A percentile compares a stretch with the other conserved stretches of the same genome.
Conservation (phyloP, 1,140 invertebrate genomes). For the Calliphora vicina region DNA sequence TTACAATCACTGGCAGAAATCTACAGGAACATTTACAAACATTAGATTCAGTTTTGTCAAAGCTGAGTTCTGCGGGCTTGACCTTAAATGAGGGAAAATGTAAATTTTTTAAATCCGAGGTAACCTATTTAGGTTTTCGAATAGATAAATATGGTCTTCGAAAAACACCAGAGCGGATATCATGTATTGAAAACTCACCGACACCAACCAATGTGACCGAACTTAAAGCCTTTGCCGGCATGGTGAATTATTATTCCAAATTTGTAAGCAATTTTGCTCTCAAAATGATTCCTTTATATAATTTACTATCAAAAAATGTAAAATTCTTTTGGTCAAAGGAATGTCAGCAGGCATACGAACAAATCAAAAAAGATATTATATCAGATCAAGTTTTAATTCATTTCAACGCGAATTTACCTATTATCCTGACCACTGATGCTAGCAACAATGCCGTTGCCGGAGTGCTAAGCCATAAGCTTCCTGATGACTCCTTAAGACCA, state of each 20-base stretch:
- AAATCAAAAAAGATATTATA: conserved; percentile 32
- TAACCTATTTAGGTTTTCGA: conserved; percentile 50
- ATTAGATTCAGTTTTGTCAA: conserved; percentile 20
- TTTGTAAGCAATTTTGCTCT: conserved; percentile 55
- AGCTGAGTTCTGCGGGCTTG: conserved; percentile 36
- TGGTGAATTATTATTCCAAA: conserved; percentile 54
- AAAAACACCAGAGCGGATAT: conserved; percentile 41
- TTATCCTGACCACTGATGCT: conserved; percentile 42
- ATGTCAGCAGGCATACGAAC: conserved; percentile 29
- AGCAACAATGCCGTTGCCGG: no score
- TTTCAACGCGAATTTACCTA: conserved; percentile 37
- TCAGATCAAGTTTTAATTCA: conserved; percentile 39
- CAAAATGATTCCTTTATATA: conserved; percentile 52
- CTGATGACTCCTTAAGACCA: no score
- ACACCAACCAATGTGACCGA: conserved; percentile 44
- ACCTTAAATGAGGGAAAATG: conserved; percentile 51
- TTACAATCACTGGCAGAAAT: conserved; percentile 50
- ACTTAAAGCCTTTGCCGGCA: conserved; percentile 47
- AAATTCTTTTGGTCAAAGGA: conserved; percentile 43
- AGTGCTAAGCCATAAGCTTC: no score
- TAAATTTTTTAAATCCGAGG: conserved; percentile 46
- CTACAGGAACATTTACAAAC: conserved; percentile 45
- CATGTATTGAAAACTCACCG: conserved; percentile 42
- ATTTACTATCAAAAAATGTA: conserved; percentile 47
- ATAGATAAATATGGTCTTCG: conserved; percentile 46